Conservation (phyloP, 2,113 vertebrate species). For the Carassius auratus region DNA sequence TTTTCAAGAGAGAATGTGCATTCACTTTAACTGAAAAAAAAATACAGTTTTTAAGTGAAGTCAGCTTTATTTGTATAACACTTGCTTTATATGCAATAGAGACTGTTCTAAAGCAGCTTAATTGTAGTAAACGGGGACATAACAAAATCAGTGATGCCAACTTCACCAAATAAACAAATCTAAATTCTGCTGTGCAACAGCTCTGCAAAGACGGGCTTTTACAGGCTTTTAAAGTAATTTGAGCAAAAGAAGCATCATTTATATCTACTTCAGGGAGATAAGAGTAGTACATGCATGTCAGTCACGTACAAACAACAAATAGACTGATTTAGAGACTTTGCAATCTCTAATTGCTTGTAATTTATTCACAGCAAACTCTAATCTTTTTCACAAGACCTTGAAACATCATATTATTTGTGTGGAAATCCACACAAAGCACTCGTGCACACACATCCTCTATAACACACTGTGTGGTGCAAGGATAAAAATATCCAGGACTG, state of each 20-base stretch:
- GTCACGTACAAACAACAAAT: not conserved
- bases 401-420: not conserved
- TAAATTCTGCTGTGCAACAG: no score
- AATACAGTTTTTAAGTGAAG: not conserved
- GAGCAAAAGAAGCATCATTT: not conserved
- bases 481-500: conserved; percentile 7
- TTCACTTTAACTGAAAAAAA: not conserved
- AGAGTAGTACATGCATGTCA: not conserved
- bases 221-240: not conserved
- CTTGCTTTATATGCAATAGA: no score
- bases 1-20: not conserved
- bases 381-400: not conserved
- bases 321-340: not conserved
- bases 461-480: not conserved
- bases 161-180: no score
- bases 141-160: not conserved
- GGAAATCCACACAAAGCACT: not conserved
- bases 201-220: no score
- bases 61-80: no score
- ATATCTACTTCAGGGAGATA: not conserved
- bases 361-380: not conserved
- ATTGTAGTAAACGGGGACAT: no score
- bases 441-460: not conserved
- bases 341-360: not conserved
- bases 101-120: no score